Conservation (phyloP, 2,113 vertebrate species). For the Dipodomys spectabilis region DNA sequence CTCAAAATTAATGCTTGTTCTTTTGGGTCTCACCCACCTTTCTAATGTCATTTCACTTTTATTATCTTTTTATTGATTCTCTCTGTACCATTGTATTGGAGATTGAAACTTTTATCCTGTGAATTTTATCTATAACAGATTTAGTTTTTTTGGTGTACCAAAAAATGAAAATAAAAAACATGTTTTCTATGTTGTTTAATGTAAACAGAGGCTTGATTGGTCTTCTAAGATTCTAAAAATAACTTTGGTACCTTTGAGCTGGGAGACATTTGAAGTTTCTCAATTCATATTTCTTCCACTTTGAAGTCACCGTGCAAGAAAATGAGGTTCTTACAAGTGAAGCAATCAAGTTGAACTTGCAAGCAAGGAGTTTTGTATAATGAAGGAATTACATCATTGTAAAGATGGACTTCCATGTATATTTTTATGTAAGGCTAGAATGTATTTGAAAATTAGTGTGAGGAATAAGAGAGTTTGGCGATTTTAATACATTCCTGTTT, state of each 20-base stretch:
- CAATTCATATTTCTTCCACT: slow-evolving; percentile 46
- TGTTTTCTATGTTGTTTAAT: slow-evolving; percentile 17
- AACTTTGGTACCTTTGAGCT: slow-evolving; percentile 13
- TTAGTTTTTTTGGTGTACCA: slow-evolving; percentile 1
- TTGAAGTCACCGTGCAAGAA: slow-evolving; percentile 42
- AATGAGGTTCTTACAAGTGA: slow-evolving; percentile 41
- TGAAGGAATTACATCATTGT: slow-evolving; percentile 33
- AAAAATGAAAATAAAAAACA: neutral
- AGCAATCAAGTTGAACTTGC: slow-evolving; percentile 50
- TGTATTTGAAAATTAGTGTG: slow-evolving; percentile 59
- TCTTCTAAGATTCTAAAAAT: slow-evolving; percentile 42
- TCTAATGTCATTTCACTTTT: neutral
- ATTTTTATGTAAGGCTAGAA: slow-evolving; percentile 30
- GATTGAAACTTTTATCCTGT: neutral
- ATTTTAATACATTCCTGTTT: slow-evolving; percentile 39
- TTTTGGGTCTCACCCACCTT: neutral
- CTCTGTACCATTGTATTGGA: neutral
- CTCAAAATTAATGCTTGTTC: neutral
- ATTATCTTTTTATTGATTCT: neutral
- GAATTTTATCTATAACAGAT: neutral
- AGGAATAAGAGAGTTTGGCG: slow-evolving; percentile 13
- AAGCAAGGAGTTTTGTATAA: slow-evolving; percentile 42
- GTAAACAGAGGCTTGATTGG: slow-evolving; percentile 29
- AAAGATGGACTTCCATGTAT: slow-evolving; percentile 29
- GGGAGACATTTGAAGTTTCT: slow-evolving; percentile 40